Percentiles rank a stretch among this genome's conserved stretches.
Evolutionary conservation across 2,113 vertebrate species (phyloP).

Genomic region (Sander vitreus): DNA sequence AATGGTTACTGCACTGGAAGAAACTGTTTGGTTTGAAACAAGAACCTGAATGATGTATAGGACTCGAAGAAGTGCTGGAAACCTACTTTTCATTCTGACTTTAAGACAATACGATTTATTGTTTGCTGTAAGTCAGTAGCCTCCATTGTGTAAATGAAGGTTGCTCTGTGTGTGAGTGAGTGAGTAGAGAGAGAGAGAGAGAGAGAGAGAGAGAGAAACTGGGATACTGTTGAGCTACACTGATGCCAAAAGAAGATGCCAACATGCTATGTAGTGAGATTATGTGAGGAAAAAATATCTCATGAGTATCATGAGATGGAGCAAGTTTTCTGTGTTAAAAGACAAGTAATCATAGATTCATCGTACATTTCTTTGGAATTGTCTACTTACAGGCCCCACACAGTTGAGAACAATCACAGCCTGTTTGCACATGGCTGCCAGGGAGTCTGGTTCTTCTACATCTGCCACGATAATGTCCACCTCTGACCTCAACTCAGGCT

Average conservation of each 20-base stretch:
- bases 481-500: slow-evolving; percentile 86
- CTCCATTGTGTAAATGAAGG: slow-evolving; percentile 58
- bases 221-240: neutral
- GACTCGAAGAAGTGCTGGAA: slow-evolving; percentile 31
- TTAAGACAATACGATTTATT: slow-evolving; percentile 59
- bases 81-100: slow-evolving; percentile 39
- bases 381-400: slow-evolving; percentile 94
- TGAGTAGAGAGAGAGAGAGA: neutral
- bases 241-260: slow-evolving; percentile 21
- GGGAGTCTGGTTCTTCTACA: slow-evolving; percentile 87
- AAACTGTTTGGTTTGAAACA: slow-evolving; percentile 10
- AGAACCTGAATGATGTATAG: slow-evolving; percentile 31
- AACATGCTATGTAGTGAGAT: slow-evolving; percentile 8
- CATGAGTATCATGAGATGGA: neutral
- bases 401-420: slow-evolving; percentile 93
- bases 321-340: neutral
- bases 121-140: slow-evolving; percentile 52
- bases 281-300: slow-evolving; percentile 16
- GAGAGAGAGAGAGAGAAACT: neutral
- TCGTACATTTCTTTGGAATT: neutral
- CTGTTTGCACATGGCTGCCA: slow-evolving; percentile 93
- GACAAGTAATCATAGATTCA: neutral
- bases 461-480: slow-evolving; percentile 93
- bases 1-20: neutral
- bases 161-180: neutral